Conservation (phyloP, 2,113 vertebrate species). For the Myotis brandtii region DNA sequence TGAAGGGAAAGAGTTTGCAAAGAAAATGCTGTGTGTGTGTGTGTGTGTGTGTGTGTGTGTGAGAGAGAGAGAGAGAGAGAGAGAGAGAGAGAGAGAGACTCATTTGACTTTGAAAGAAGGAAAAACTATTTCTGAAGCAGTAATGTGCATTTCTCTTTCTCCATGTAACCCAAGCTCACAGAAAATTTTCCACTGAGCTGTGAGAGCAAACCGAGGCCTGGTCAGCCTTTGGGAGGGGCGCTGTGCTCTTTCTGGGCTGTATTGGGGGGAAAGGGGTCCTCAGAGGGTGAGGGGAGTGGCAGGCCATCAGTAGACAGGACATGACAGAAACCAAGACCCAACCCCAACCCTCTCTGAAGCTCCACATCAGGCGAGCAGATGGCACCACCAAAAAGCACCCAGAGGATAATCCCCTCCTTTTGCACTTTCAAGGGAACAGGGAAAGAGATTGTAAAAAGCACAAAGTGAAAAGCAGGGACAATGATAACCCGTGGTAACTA, state of each 20-base stretch:
- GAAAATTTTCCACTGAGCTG: slow-evolving; percentile 58
- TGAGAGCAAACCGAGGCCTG: neutral
- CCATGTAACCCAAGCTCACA: slow-evolving; percentile 31
- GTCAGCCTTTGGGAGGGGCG: neutral
- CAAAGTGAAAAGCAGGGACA: neutral
- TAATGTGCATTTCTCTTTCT: slow-evolving; percentile 42
- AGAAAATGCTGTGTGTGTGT: neutral
- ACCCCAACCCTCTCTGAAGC: neutral
- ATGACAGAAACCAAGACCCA: neutral
- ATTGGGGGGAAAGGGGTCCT: accelerated
- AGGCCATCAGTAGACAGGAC: neutral
- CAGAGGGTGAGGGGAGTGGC: neutral
- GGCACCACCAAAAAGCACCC: slow-evolving; percentile 6
- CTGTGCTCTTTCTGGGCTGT: neutral
- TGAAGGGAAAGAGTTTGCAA: neutral
- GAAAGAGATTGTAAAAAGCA: neutral
- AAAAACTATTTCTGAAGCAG: slow-evolving; percentile 13
- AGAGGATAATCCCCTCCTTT: neutral
- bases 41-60: neutral
- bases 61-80: too few species aligned
- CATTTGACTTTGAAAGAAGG: slow-evolving; percentile 40
- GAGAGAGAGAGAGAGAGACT: neutral
- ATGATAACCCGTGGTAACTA: neutral
- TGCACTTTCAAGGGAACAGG: neutral
- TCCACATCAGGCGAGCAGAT: slow-evolving; percentile 57